Percentiles rank a stretch among this genome's conserved stretches.
Conservation (phyloP, 53 echinoderm and acorn worm species). For the Antedon mediterranea region DNA sequence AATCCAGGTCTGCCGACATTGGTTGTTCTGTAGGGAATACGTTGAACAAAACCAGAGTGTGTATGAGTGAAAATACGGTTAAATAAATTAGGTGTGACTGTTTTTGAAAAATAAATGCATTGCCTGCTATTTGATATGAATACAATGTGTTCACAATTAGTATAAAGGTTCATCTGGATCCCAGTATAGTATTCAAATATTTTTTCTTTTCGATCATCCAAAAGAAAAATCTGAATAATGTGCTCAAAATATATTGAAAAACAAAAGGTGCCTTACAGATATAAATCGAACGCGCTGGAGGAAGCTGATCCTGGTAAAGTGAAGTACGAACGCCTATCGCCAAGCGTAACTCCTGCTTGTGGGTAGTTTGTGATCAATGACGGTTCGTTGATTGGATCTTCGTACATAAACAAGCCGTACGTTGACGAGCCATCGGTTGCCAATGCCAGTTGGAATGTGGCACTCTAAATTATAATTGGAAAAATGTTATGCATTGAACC, state of each 20-base stretch:
- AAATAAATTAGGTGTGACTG: no score
- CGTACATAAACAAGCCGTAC: conserved; percentile 59
- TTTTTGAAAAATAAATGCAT: no score
- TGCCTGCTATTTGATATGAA: no score
- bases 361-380: background rate
- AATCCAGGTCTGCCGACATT: background rate
- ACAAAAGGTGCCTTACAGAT: background rate
- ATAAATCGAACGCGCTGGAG: background rate
- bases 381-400: conserved; percentile 1
- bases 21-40: background rate
- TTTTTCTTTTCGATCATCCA: no score
- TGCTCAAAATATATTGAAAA: background rate
- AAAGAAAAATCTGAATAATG: no score
- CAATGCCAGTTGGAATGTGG: conserved; percentile 74
- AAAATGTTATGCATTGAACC: no score
- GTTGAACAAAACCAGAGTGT: no score
- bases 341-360: background rate
- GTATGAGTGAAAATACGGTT: no score
- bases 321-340: background rate
- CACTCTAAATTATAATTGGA: conserved; percentile 17
- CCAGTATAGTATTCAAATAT: no score
- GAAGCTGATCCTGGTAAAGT: background rate
- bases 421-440: conserved; percentile 41
- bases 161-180: no score
- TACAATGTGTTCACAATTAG: no score